A percentile compares a stretch with the other conserved stretches of the same genome.
These are phyloP conservation scores for Anolis sagrei DNA, from an alignment of 2,113 vertebrate species.

Conservation along the genomic window DNA sequence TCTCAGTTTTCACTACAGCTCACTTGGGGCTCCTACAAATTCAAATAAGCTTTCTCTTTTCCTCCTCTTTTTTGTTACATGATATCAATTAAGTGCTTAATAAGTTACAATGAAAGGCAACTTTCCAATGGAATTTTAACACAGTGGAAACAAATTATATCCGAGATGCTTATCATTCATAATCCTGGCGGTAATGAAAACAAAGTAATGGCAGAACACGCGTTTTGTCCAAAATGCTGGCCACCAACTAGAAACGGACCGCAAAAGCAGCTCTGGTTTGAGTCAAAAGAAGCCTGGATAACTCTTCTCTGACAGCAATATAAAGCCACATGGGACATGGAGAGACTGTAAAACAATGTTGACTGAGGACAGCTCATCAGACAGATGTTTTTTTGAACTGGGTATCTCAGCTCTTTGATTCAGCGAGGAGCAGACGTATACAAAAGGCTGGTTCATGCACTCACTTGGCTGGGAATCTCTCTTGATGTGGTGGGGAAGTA, in stretches of 20 bases:
- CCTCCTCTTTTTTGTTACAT: constrained; percentile 14
- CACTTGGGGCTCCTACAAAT: constrained; percentile 59
- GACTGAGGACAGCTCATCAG: constrained; percentile 48
- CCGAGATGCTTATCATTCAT: constrained; percentile 58
- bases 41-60: constrained; percentile 57
- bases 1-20: constrained; percentile 45
- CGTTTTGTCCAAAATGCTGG: constrained; percentile 51
- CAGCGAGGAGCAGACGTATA: background rate
- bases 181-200: constrained; percentile 60
- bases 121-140: constrained; percentile 65
- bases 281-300: constrained; percentile 62
- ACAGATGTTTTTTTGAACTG: constrained; percentile 62
- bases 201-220: constrained; percentile 53
- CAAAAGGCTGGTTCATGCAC: constrained; percentile 1
- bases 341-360: constrained; percentile 40
- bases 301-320: constrained; percentile 56
- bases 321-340: constrained; percentile 46
- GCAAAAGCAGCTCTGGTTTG: constrained; percentile 64
- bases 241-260: constrained; percentile 35
- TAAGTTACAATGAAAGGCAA: constrained; percentile 67
- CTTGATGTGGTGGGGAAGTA: background rate
- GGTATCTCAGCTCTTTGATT: constrained; percentile 34
- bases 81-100: constrained; percentile 69
- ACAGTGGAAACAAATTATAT: constrained; percentile 67
- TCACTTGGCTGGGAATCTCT: background rate